Evolutionary conservation across 2,113 vertebrate genomes (phyloP), one percentile per base, ranked within the genome.

Genomic region (Heloderma charlesbogerti): DNA sequence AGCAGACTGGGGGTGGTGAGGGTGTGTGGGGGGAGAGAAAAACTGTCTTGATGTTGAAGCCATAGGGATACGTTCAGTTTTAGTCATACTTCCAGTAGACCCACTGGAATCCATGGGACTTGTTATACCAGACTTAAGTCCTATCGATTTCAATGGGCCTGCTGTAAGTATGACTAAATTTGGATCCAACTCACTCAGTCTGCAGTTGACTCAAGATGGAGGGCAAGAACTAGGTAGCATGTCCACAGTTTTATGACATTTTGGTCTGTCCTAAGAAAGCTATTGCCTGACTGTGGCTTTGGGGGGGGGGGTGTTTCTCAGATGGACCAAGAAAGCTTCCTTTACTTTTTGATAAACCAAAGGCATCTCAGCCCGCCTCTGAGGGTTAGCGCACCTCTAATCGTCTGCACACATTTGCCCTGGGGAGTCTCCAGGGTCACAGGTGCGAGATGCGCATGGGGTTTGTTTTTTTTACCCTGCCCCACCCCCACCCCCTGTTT

Each of bases 281-380:
- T 25, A 57, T 80, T 34, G 29, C 16, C 29, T 80, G 31, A 1
- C 66, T 54, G 34, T 54, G 57, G 57, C n/a, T 57, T 57, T 57
- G 54, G 54, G 54, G 7, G 54, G 54, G 54, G 9, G 80, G 54
- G 60, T 63, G 16, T 45, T 84, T 84, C 43, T 67, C 5, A 25
- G 3, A 25, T 16, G 82, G 54, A 67, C 37, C 82, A 66, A 84
- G n/a, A 84, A 84, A 43, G 82, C n/a, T 66, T n/a, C 15, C 63
- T 69, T 45, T 71, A 25, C 63, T 69, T 85, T 40, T n/a, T 67
- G 37, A 34, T 48, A 78, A 79, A 80, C 89, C 75, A 77, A 90
- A 79, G 83, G 83, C 89, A 90, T 90, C 43, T 85, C 48, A 67
- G n/a, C 34, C 63, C 37, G 67, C 13, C 74, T 74, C 60, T 22